These are phyloP conservation scores for Crossocerus cetratus DNA, from an alignment of 2,888 invertebrate species.

Conservation along the genomic window DNA sequence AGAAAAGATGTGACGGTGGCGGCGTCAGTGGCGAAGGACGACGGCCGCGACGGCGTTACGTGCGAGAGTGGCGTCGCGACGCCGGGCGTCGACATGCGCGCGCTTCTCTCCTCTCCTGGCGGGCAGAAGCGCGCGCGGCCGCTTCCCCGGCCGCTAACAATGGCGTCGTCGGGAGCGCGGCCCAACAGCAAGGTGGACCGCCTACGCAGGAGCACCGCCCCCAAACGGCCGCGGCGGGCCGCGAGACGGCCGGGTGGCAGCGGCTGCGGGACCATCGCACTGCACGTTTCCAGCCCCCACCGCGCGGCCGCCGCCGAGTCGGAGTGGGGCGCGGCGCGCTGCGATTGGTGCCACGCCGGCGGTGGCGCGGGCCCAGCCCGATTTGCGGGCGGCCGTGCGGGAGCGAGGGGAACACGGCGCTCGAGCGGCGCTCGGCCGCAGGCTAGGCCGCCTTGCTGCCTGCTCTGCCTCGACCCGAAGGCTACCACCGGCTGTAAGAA, in stretches of 20 bases:
- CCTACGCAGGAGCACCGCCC: conserved; percentile 69
- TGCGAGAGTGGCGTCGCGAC: conserved; percentile 67
- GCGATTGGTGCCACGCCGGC: conserved; percentile 34
- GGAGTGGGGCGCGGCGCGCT: conserved; percentile 12
- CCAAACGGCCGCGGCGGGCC: conserved; percentile 28
- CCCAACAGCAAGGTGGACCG: conserved; percentile 67
- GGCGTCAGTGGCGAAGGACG: conserved; percentile 25
- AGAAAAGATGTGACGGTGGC: conserved; percentile 36
- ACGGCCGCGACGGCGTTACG: conserved; percentile 64
- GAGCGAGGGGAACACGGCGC: conserved; percentile 22
- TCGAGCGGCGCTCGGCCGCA: conserved; percentile 38
- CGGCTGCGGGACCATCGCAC: conserved; percentile 26
- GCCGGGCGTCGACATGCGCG: conserved; percentile 65
- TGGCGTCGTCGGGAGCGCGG: conserved; percentile 60
- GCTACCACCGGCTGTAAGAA: conserved; percentile 25
- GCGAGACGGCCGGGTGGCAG: conserved; percentile 24
- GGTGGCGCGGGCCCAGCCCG: conserved; percentile 44
- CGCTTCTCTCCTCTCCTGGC: conserved; percentile 38
- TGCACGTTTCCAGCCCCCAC: neutral
- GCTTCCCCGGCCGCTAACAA: conserved; percentile 55
- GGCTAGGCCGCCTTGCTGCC: conserved; percentile 51
- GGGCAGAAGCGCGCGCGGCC: too few relatives aligned
- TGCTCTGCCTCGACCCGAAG: conserved; percentile 3
- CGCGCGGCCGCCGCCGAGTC: conserved; percentile 2
- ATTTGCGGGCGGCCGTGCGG: conserved; percentile 20